A percentile compares a stretch with the other conserved stretches of the same genome.
Conservation (phyloP, 2,113 vertebrate genomes). For the Tapirus terrestris region DNA sequence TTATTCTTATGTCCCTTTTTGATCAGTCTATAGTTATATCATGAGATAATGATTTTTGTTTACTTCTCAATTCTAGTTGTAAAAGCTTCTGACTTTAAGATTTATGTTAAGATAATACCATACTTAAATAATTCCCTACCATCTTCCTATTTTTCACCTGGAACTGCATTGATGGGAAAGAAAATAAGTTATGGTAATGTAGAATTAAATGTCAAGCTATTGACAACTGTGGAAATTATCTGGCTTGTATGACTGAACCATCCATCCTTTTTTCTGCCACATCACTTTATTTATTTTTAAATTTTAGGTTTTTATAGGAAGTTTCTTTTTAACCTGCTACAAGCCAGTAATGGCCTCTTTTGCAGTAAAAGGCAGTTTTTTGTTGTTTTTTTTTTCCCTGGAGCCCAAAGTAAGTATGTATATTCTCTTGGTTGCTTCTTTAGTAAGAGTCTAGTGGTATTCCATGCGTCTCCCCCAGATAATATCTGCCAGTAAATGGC, state of each 20-base stretch:
- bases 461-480: background rate
- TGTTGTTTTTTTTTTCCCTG: background rate
- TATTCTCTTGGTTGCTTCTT: background rate
- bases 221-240: background rate
- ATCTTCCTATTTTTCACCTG: conserved; percentile 24
- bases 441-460: background rate
- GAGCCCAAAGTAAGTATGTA: background rate
- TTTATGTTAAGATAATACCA: conserved; percentile 23
- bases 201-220: background rate
- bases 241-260: background rate
- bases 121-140: background rate
- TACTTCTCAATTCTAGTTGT: conserved; percentile 17
- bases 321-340: conserved; percentile 14
- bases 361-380: background rate
- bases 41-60: conserved; percentile 6
- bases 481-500: background rate
- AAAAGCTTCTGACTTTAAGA: background rate
- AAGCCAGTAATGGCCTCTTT: background rate
- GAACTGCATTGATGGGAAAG: conserved; percentile 15
- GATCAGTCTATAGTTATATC: background rate
- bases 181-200: conserved; percentile 16
- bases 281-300: conserved; percentile 14
- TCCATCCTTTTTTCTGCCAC: background rate
- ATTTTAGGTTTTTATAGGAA: background rate
- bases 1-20: background rate